These are phyloP conservation scores for Suricata suricatta DNA, from an alignment of 2,113 vertebrate genomes.

Conservation along the genomic window DNA sequence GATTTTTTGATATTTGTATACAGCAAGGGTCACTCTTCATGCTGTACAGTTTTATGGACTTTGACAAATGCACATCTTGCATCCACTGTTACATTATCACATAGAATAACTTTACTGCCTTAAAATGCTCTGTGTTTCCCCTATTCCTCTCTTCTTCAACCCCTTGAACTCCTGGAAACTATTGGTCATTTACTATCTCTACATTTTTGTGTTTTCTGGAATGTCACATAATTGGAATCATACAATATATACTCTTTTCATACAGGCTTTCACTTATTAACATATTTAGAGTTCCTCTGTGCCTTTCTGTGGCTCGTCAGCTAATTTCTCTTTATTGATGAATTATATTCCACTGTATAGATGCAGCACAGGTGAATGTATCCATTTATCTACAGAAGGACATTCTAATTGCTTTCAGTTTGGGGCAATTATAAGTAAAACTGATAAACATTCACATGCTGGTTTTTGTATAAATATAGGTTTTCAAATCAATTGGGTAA, in stretches of 20 bases:
- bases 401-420: not conserved
- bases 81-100: not conserved
- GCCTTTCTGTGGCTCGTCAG: constrained; percentile 16
- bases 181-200: not conserved
- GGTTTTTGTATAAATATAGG: not conserved
- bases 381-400: not conserved
- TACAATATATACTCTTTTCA: constrained; percentile 4
- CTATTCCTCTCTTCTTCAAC: not conserved
- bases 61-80: not conserved
- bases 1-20: not conserved
- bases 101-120: not conserved
- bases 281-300: constrained; percentile 15
- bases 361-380: not conserved
- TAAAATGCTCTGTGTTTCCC: not conserved
- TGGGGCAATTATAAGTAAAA: constrained; percentile 27
- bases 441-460: not conserved
- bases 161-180: not conserved
- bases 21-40: not conserved
- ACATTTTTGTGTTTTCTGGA: not conserved
- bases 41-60: not conserved
- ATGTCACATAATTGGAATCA: constrained; percentile 27
- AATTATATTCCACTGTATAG: constrained; percentile 31
- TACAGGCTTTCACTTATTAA: constrained; percentile 1
- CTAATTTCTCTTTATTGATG: not conserved
- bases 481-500: constrained; percentile 2